Conservation (phyloP, 2,888 invertebrate species). For the Pharmacophagus antenor region DNA sequence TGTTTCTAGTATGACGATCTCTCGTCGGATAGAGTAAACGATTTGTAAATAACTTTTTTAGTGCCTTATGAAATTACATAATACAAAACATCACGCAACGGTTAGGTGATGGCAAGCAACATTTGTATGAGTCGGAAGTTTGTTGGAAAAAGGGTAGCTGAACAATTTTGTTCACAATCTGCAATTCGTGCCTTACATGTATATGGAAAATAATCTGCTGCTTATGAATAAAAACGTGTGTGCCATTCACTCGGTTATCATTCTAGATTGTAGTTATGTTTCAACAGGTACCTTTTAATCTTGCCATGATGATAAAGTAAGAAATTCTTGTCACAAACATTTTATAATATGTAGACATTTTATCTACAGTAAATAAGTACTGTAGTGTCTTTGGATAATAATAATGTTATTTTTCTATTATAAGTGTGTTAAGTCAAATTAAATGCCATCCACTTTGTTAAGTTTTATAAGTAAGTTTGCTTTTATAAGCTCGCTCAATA, state of each 20-base stretch:
- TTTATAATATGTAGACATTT: conserved; percentile 54
- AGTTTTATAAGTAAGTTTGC: conserved; percentile 77
- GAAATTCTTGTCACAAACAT: conserved; percentile 75
- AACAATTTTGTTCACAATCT: conserved; percentile 24
- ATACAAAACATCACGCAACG: conserved; percentile 50
- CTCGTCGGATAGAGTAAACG: conserved; percentile 44
- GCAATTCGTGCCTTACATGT: conserved; percentile 47
- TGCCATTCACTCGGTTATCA: conserved; percentile 79
- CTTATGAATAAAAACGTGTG: conserved; percentile 63
- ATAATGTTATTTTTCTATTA: conserved; percentile 65
- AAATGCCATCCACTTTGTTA: conserved; percentile 81
- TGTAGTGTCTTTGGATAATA: conserved; percentile 76
- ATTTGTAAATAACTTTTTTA: conserved; percentile 70
- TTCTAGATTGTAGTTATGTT: conserved; percentile 71
- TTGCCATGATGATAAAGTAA: conserved; percentile 80
- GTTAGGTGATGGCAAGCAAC: conserved; percentile 60
- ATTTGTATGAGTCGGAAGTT: conserved; percentile 40
- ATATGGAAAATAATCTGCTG: conserved; percentile 56
- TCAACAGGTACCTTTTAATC: conserved; percentile 81
- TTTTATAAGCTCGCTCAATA: conserved; percentile 78
- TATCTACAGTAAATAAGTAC: conserved; percentile 62
- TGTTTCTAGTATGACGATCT: conserved; percentile 50
- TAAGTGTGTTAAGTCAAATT: conserved; percentile 80
- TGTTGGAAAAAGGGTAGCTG: conserved; percentile 6
- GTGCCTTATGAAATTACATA: conserved; percentile 69